Conservation (phyloP, 2,888 invertebrate genomes). For the Steinernema hermaphroditum region DNA sequence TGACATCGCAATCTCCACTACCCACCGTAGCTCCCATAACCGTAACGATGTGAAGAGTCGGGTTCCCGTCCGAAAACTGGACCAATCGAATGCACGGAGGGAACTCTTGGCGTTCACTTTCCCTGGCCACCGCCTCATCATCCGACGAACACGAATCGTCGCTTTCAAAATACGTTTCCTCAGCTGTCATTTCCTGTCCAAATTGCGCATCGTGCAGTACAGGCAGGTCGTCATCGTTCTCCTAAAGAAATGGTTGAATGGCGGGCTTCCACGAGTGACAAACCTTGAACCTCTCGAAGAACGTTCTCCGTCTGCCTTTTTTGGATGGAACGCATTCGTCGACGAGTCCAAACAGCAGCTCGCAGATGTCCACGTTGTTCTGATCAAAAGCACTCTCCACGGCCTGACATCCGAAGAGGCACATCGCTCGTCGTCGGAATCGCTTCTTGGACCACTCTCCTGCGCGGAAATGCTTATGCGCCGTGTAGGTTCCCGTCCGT, state of each 20-base stretch:
- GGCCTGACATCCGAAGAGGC: slow-evolving; percentile 32
- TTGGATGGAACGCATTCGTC: slow-evolving; percentile 25
- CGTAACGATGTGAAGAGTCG: slow-evolving; percentile 50
- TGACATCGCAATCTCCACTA: slow-evolving; percentile 38
- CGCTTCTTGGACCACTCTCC: slow-evolving; percentile 36
- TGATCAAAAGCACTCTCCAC: slow-evolving; percentile 34
- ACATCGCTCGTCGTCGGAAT: background rate
- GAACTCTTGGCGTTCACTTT: slow-evolving; percentile 47
- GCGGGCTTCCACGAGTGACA: background rate
- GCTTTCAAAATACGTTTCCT: background rate
- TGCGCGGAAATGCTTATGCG: background rate
- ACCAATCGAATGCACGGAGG: slow-evolving; percentile 59
- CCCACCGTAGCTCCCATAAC: slow-evolving; percentile 56
- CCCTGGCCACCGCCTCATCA: background rate
- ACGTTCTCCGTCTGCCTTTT: background rate
- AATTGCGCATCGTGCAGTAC: background rate
- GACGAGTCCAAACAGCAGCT: slow-evolving; percentile 39
- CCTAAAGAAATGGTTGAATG: background rate
- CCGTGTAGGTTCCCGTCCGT: slow-evolving; percentile 34
- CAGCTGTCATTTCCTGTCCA: background rate
- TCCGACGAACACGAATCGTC: background rate
- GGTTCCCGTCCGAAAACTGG: slow-evolving; percentile 39
- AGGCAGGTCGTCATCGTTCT: background rate
- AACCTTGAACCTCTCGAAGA: slow-evolving; percentile 11
- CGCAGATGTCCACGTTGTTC: slow-evolving; percentile 34